Base-by-base conservation (phyloP, 1,140 invertebrate genomes). In the Drosophila micromelanica region DNA sequence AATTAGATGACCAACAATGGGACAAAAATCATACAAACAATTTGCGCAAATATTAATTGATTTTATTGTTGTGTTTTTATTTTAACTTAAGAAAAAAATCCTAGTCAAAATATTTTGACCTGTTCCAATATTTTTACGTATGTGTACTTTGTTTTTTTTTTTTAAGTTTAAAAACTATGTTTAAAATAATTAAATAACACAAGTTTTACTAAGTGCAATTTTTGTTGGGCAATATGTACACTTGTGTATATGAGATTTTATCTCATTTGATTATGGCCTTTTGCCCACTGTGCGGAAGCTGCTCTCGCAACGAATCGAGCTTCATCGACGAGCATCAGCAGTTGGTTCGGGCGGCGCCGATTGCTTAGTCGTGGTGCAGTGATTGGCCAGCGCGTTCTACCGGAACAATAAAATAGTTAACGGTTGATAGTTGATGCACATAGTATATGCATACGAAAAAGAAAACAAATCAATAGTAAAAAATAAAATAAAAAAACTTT, bases 1-100 rank as follows among this genome's bases (percentile, higher is more conserved):
- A 84, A 84, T 84, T 84, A 80, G 67, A 40, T 48, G 59, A 42
- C 74, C 62, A 42, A 84, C 76, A 81, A 55, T 81, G 78, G 76
- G 20, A 27, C n/a, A n/a, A 43, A 27, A 15, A 49, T 49, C 27
- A 32, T 13, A 15, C 20, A 5, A 2, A 15, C 6, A 49, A n/a
- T 49, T 43, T 38, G 3, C 23, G 2, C 51, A 54, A 57, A 17
- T 20, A 30, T 13, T 11, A 56, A 42, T 9, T 7, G 12, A 23
- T 40, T 23, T 57, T 15, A 43, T 30, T 27, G 30, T 57, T 27
- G 13, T 15, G 27, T 35, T 52, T 15, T 17, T 6, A 3, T 52
- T 35, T 35, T 3, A 40, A 15, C 46, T 13, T 11, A 15, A 8
- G 20, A 30, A 27, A 48, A 48, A n/a, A 20, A 6, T 23, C 20